Evolutionary conservation across 2,113 vertebrate species (phyloP).

Genomic region (Mustela lutreola): DNA sequence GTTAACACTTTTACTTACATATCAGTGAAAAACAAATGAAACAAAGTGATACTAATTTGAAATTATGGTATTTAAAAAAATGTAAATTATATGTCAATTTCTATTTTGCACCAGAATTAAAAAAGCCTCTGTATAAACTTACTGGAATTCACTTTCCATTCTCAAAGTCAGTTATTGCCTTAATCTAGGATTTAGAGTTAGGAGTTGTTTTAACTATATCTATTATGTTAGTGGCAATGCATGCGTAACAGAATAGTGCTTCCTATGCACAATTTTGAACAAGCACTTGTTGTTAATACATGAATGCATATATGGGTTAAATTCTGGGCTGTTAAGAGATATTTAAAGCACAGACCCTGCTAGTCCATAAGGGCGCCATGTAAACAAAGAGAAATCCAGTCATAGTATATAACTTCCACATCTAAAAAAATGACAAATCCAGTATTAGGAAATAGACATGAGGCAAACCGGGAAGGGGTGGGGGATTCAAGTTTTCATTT

Average conservation of each 20-base stretch:
- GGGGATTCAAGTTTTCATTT: neutral
- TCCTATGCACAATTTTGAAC: conserved; percentile 15
- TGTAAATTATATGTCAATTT: neutral
- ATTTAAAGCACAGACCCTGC: conserved; percentile 83
- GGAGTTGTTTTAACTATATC: neutral
- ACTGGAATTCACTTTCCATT: conserved; percentile 79
- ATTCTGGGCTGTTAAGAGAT: conserved; percentile 74
- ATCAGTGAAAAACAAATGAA: neutral
- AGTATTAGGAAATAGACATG: conserved; percentile 70
- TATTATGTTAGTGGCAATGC: conserved; percentile 65
- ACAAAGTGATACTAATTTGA: conserved; percentile 35
- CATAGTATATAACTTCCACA: conserved; percentile 79
- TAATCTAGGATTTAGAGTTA: conserved; percentile 62
- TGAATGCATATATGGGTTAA: conserved; percentile 64
- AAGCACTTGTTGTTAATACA: conserved; percentile 70
- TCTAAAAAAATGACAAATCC: conserved; percentile 82
- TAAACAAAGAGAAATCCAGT: conserved; percentile 82
- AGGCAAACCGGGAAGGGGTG: conserved; percentile 29
- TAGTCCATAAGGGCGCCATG: conserved; percentile 77
- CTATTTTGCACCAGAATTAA: neutral
- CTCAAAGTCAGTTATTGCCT: conserved; percentile 70
- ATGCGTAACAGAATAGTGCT: conserved; percentile 63
- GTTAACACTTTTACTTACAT: conserved; percentile 42
- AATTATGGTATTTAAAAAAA: conserved; percentile 37
- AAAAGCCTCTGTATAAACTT: conserved; percentile 38